Base-by-base conservation (phyloP, 2,888 invertebrate species). In the Danaus chrysippus region DNA sequence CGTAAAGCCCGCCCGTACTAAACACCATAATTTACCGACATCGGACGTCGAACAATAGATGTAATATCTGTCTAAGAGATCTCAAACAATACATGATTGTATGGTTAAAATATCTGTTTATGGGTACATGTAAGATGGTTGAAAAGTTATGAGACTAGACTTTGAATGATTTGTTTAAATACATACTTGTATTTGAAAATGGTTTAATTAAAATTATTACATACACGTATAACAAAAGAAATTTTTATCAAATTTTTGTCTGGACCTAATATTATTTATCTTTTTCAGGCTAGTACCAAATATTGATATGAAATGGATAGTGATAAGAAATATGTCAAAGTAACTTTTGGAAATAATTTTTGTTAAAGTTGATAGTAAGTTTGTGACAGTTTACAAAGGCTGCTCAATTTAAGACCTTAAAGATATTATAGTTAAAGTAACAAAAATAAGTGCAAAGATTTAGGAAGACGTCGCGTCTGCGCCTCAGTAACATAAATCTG, bases 21-120 rank as follows among this genome's bases (percentile, higher is more conserved):
- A 70, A 70, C 70, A 70, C 66, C 61, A 67, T 66, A 68, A 71
- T 71, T 71, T 66, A 66, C 65, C 60, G 64, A 52, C 65, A 66
- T 60, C 59, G 67, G 64, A 64, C 65, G 63, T 67, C 67, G 64
- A 69, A 70, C 69, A 69, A 69, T 68, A 62, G 44, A 60, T 56
- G 61, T 61, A 67, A 68, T 66, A 56, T 56, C 61, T 41, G 60
- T 58, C 60, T 60, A 63, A 65, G 55, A 66, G 58, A 63, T 62
- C 64, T 56, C 60, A 43, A 23, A 56, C 17, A 61, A 54, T 60
- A 58, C 55, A 64, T 55, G 23, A 15, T 49, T 10, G 11, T 55
- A 15, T 15, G 13, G 46, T 46, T 54, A 15, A 54, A 41, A 49
- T 17, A 10, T 10, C 17, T 17, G 17, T 49, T 49, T 49, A 17